Evolutionary conservation across 2,888 invertebrate species (phyloP), one percentile per base, ranked within the genome.

Genomic region (Eilema griseolum): DNA sequence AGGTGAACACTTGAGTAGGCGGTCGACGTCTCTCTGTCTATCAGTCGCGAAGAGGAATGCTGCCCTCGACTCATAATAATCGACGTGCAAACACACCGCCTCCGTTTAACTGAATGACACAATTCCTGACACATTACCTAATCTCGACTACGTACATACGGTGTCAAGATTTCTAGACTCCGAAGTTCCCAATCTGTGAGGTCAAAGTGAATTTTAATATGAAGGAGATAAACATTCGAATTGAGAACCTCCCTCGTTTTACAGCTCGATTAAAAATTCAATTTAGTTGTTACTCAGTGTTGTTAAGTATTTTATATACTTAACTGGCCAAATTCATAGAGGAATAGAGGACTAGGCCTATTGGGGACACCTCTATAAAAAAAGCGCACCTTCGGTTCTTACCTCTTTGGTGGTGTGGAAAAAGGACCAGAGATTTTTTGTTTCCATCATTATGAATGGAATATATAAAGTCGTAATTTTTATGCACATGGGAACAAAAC

Each of bases 281-380:
- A 41, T 65, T 63, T 61, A 69, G 72, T 61, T 67, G 72, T 72
- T 74, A 72, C 52, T 10, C n/a, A n/a, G n/a, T n/a, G 71, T 61
- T 67, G 72, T 72, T 74, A 72, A 52, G 20, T 46, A 23, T n/a
- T 64, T 10, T 52, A 24, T 72, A 64, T 33, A 66, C 46, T 28
- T 33, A 33, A 28, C 52, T 66, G 23, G 65, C 56, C 28, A 66
- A 26, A 62, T 65, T 67, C 41, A 72, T 69, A 91, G 94, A 95
- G 95, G 95, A 95, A 72, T 69, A 91, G 94, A 95, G 95, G 95
- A 95, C 68, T 95, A 95, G 91, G 95, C 95, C 95, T 95, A 91
- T 73, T 82, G 95, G 95, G 95, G 94, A 95, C 56, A 95, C 95
- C 95, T 95, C 95, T 94, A 81, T 90, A 95, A 94, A 94, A 95